Percentiles rank a stretch among this genome's conserved stretches.
These are phyloP conservation scores for Sceliomorpha sp. DNA, from an alignment of 2,888 invertebrate species.

Conservation along the genomic window DNA sequence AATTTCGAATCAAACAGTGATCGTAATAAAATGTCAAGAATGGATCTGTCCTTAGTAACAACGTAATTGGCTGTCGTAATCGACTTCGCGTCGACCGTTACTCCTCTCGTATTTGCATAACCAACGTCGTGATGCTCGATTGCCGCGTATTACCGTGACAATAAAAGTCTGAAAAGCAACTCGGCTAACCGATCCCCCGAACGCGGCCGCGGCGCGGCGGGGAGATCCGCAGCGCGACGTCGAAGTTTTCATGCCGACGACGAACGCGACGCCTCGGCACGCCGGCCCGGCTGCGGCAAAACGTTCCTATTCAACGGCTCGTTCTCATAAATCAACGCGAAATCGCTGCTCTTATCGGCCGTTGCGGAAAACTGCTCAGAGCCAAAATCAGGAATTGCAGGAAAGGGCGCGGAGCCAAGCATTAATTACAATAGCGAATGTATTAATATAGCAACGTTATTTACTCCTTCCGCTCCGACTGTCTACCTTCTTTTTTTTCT, in stretches of 20 bases:
- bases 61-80: constrained; percentile 40
- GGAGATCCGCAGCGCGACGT: constrained; percentile 2
- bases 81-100: constrained; percentile 35
- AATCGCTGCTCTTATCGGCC: constrained; percentile 7
- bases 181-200: constrained; percentile 28
- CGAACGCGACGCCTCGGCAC: no score
- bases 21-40: constrained; percentile 22
- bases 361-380: constrained; percentile 19
- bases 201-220: no score
- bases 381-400: constrained; percentile 10
- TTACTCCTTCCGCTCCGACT: no score
- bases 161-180: constrained; percentile 39
- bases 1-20: constrained; percentile 26
- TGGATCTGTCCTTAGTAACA: constrained; percentile 17
- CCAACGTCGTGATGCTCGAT: constrained; percentile 32
- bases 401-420: constrained; percentile 7
- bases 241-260: constrained; percentile 2
- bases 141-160: constrained; percentile 34
- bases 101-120: constrained; percentile 41
- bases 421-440: constrained; percentile 3
- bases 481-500: constrained; percentile 2
- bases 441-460: no score
- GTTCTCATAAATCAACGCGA: background rate
- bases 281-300: no score
- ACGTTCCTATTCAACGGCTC: background rate